Conservation (phyloP, 2,888 invertebrate genomes). For the Trisateles emortualis region DNA sequence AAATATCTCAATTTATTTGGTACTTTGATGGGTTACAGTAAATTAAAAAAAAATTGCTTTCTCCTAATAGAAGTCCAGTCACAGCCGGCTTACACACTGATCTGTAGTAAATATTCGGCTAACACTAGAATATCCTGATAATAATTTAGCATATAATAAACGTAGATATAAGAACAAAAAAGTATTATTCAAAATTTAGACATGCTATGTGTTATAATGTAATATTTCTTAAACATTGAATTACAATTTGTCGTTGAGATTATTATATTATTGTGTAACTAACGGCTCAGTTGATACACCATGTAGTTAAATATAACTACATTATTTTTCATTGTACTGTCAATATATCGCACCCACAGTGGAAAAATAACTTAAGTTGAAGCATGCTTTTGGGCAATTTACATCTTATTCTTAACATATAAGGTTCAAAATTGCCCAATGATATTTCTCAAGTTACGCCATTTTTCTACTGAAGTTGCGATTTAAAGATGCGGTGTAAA, state of each 20-base stretch:
- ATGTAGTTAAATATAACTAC: constrained; percentile 44
- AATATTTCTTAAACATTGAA: constrained; percentile 72
- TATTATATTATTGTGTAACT: constrained; percentile 50
- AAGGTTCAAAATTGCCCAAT: too few relatives aligned
- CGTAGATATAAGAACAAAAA: constrained; percentile 80
- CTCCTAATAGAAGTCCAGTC: constrained; percentile 58
- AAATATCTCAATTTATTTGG: constrained; percentile 73
- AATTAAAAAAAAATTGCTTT: constrained; percentile 59
- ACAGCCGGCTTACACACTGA: constrained; percentile 71
- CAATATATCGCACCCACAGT: too few relatives aligned
- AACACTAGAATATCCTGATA: constrained; percentile 79
- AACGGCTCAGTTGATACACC: constrained; percentile 51
- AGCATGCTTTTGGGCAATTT: too few relatives aligned
- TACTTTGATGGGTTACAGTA: constrained; percentile 61
- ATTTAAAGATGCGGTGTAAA: constrained; percentile 61
- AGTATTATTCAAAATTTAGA: constrained; percentile 85
- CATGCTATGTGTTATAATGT: constrained; percentile 80
- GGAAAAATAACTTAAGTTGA: too few relatives aligned
- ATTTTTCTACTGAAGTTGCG: too few relatives aligned
- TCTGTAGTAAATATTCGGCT: constrained; percentile 72
- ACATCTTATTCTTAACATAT: too few relatives aligned
- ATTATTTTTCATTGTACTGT: constrained; percentile 53
- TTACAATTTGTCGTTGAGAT: constrained; percentile 64
- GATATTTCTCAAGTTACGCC: too few relatives aligned
- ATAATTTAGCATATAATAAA: constrained; percentile 80